Base-by-base conservation (phyloP, 2,888 invertebrate species). In the Aricia artaxerxes region DNA sequence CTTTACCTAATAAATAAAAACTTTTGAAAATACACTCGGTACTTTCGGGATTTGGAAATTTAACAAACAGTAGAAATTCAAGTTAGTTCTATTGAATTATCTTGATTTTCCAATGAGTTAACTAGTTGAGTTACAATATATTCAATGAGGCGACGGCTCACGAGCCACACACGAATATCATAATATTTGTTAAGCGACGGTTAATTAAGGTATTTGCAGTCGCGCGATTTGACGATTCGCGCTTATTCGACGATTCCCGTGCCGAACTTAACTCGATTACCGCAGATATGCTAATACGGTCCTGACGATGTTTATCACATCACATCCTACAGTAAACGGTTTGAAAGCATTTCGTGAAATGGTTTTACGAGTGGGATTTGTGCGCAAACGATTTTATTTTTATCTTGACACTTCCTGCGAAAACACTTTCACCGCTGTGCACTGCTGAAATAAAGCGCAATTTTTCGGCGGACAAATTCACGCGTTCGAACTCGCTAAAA, bases 351-450 rank as follows among this genome's bases (percentile, higher is more conserved):
- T 90, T 92, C 89, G 94, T 94, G 94, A 94, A 94, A 94, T 94
- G 94, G 94, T 94, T 94, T 94, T 94, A 92, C 90, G 89, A 91
- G 91, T 94, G 94, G 94, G 94, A 92, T 91, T 94, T 94, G 93
- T 94, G 94, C 94, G 91, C 90, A 86, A 89, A 91, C 90, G 88
- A 86, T 86, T 87, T 85, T 87, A 86, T 83, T 83, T 85, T 85
- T 82, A 82, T 83, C 89, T 89, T 90, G 89, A 87, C 87, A 89
- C 88, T 90, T 90, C 92, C 90, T 90, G 86, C 88, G 72, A 86
- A 60, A 78, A 60, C 78, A 78, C 78, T 78, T 86, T 90, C 91
- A 88, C 85, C 85, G 88, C 86, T 86, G 91, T 86, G 83, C 89
- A 89, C 91, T 87, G 91, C 94, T 94, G 93, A 93, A 94, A 94